Evolutionary conservation across 2,888 invertebrate species (phyloP).

Genomic region (Catocala sponsa): DNA sequence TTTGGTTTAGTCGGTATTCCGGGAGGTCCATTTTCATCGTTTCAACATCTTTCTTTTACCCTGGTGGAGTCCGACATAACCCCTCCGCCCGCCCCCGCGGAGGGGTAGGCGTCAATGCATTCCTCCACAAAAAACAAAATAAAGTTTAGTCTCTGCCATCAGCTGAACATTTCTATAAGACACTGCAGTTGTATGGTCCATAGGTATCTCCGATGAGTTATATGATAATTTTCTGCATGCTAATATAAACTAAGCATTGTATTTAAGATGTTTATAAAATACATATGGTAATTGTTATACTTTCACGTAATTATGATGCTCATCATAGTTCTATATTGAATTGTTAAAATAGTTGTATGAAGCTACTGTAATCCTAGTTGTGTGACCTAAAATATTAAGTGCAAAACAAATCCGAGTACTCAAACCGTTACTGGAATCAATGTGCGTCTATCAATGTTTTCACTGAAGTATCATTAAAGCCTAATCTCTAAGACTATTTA

Average conservation of each 20-base stretch:
- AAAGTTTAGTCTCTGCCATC: too few relatives aligned
- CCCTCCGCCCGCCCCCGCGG: too few relatives aligned
- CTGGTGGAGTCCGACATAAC: too few relatives aligned
- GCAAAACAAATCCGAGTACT: too few relatives aligned
- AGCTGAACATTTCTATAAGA: too few relatives aligned
- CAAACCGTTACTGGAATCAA: too few relatives aligned
- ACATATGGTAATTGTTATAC: not conserved
- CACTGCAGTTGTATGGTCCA: not conserved
- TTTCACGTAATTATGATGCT: not conserved
- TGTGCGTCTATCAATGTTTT: constrained; percentile 1
- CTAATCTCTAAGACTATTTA: not conserved
- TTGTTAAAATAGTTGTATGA: not conserved
- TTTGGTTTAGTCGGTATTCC: too few relatives aligned
- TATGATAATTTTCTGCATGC: not conserved
- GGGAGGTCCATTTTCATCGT: too few relatives aligned
- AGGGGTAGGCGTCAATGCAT: too few relatives aligned
- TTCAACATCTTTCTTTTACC: too few relatives aligned
- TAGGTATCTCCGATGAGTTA: constrained; percentile 2
- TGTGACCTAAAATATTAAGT: not conserved
- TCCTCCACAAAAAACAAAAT: too few relatives aligned
- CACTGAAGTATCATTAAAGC: constrained; percentile 9
- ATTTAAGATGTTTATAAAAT: not conserved
- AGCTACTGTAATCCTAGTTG: not conserved
- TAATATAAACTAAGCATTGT: not conserved
- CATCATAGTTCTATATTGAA: not conserved